Conservation (phyloP, 1,140 invertebrate species). For the Drosophila repletoides region DNA sequence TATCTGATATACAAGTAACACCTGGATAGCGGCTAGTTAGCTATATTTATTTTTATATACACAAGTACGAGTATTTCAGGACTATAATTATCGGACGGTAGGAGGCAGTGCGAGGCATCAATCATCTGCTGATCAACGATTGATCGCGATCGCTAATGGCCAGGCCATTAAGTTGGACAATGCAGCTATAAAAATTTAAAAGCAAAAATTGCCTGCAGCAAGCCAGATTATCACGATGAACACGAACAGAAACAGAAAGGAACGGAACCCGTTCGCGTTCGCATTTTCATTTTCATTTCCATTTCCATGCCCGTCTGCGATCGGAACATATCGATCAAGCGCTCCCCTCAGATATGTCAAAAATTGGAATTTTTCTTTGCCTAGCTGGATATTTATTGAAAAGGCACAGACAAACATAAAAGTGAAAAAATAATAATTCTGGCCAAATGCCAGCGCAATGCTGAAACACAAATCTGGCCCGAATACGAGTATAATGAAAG, state of each 20-base stretch:
- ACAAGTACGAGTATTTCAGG: background rate
- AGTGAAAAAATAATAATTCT: conserved; percentile 79
- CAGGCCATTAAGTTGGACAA: conserved; percentile 66
- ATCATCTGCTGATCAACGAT: conserved; percentile 34
- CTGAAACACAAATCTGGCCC: conserved; percentile 60
- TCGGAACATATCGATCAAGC: conserved; percentile 48
- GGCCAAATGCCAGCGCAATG: conserved; percentile 64
- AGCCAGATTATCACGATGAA: conserved; percentile 5
- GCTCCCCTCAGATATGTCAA: conserved; percentile 60
- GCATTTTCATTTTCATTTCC: background rate
- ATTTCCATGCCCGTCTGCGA: background rate
- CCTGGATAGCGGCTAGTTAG: background rate
- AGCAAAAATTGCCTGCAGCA: conserved; percentile 42
- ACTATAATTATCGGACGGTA: background rate
- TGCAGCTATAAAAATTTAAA: conserved; percentile 71
- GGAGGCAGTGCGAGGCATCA: background rate
- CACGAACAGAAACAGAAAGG: too few species aligned
- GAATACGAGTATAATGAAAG: conserved; percentile 4
- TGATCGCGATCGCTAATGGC: conserved; percentile 50
- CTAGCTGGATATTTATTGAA: conserved; percentile 73
- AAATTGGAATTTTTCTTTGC: conserved; percentile 55
- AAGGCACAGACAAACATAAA: conserved; percentile 79
- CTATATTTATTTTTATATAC: background rate
- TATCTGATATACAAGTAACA: background rate
- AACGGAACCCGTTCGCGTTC: too few species aligned